Evolutionary conservation across 2,888 invertebrate genomes (phyloP), one percentile per base, ranked within the genome.

Genomic region (Andrena haemorrhoa): DNA sequence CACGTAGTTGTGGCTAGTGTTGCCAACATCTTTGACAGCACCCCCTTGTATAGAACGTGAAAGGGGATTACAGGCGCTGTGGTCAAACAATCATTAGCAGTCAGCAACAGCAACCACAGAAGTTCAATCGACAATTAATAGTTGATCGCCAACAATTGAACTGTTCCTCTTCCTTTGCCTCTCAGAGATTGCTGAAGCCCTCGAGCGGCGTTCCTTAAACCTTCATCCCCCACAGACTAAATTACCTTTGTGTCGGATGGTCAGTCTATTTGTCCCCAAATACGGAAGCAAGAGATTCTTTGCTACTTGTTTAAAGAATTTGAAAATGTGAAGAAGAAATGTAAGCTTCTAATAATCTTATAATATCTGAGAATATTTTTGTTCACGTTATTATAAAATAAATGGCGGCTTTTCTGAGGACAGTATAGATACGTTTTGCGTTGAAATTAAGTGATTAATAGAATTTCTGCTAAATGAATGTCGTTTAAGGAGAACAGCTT

Each of bases 71-170:
- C n/a, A 33, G n/a, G 35, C 20, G 10, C 20, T 20, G 20, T 33
- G 20, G 33, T 61, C 61, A 20, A 20, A 61, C 61, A n/a, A 35
- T 33, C 64, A 64, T 64, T 47, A 47, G 41, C 16, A 64, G 47
- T 47, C 64, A 1, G 26, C 26, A 47, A 64, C 64, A 64, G 7
- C 12, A n/a, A 8, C 23, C 35, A 41, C 41, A 35, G 64, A 64
- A 41, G 47, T 64, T 41, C 56, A 41, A 26, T 12, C 47, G 64
- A 10, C 64, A 29, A 47, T 47, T 47, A 41, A 64, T 41, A 26
- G 64, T 64, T 47, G 23, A 64, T 41, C 12, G 64, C 16, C 26
- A 7, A 12, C 47, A 47, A 64, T 47, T 41, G 41, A 47, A 41
- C 64, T 12, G 7, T 47, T 64, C 23, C 64, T 4, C 20, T 35